Conservation (phyloP, 2,113 vertebrate genomes). For the Oceanodroma tethys region DNA sequence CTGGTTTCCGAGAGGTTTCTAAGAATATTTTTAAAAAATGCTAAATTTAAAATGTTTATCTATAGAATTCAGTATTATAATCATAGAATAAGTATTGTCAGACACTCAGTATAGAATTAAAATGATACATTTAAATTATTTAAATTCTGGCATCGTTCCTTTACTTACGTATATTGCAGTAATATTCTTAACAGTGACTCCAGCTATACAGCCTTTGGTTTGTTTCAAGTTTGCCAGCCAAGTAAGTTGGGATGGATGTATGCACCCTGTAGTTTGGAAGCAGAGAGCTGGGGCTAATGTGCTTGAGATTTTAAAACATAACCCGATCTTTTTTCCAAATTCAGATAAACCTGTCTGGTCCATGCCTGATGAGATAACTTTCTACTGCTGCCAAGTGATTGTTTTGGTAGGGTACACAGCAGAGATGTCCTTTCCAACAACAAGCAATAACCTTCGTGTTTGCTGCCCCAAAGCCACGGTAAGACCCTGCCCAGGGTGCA, state of each 20-base stretch:
- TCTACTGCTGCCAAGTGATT: background rate
- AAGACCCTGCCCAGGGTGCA: background rate
- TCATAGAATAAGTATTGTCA: background rate
- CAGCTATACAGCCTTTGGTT: background rate
- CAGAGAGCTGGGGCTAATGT: background rate
- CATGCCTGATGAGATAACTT: background rate
- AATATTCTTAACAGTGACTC: background rate
- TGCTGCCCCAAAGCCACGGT: background rate
- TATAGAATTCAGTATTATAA: background rate
- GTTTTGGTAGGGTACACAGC: background rate
- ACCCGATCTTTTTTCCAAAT: background rate
- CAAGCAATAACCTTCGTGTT: background rate
- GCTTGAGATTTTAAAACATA: background rate
- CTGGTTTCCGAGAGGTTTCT: background rate
- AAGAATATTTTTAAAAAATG: background rate
- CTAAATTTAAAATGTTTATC: background rate
- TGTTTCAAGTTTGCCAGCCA: background rate
- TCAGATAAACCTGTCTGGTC: background rate
- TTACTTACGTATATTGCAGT: background rate
- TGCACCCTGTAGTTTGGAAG: background rate
- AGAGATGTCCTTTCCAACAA: background rate
- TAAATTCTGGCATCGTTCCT: background rate
- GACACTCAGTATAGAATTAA: background rate
- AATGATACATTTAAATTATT: background rate
- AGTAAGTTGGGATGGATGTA: background rate